A percentile compares a stretch with the other conserved stretches of the same genome.
These are phyloP conservation scores for Aphelocoma californica DNA, from an alignment of 2,797 vertebrate genomes.

Conservation along the genomic window DNA sequence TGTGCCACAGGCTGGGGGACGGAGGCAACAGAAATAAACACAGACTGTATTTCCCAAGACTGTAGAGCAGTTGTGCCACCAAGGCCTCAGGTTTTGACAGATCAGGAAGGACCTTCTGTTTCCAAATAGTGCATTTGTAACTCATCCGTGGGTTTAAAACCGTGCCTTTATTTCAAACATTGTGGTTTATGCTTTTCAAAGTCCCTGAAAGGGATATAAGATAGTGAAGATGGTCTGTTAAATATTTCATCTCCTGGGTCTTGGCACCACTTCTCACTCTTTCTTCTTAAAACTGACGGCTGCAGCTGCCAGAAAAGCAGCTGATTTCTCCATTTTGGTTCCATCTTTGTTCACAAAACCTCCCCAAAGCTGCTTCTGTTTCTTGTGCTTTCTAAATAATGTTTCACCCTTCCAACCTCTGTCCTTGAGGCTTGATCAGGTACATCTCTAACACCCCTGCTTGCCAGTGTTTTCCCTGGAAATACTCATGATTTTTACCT, in stretches of 20 bases:
- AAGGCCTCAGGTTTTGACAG: neutral
- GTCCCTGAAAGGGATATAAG: neutral
- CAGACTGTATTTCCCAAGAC: neutral
- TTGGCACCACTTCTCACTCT: neutral
- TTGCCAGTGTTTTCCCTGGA: neutral
- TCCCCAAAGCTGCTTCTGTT: neutral
- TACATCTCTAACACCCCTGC: neutral
- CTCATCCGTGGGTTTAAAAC: neutral
- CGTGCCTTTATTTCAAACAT: fast-evolving
- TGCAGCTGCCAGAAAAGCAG: neutral
- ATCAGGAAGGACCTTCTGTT: neutral
- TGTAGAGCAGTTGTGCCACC: neutral
- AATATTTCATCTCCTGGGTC: neutral
- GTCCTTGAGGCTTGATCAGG: neutral
- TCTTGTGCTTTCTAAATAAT: neutral
- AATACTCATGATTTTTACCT: neutral
- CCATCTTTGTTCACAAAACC: neutral
- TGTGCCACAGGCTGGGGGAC: neutral
- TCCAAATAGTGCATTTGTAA: neutral
- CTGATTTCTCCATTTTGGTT: neutral
- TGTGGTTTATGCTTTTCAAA: neutral
- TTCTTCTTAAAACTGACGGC: neutral
- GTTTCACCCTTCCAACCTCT: neutral
- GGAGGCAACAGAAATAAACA: neutral
- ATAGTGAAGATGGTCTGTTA: neutral